Base-by-base conservation (phyloP, 2,888 invertebrate species). In the Drosophila melanosoma region DNA sequence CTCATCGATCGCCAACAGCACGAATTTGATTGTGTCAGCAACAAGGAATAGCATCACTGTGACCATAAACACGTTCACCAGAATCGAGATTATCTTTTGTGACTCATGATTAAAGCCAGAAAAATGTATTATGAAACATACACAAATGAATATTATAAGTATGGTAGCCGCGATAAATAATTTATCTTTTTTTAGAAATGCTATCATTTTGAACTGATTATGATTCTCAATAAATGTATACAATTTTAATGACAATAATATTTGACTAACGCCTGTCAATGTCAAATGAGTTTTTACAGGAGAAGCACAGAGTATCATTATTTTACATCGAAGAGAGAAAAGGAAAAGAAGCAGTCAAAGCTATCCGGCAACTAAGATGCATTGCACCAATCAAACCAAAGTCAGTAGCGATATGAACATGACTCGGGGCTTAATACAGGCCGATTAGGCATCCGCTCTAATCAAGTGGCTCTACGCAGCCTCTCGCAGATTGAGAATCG, bases 91-190 rank as follows among this genome's bases (percentile, higher is more conserved):
- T 11, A 88, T 67, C 52, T 89, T 91, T 7, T 56, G 67, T 0
- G 1, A 0, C 45, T 88, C 89, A 58, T 88, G 83, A 0, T 35
- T 26, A 26, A 76, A 76, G 33, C 91, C 91, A 7, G 87, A 86
- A 3, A 48, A 69, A 0, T 20, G 0, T 11, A 33, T 32, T 3
- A 74, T 20, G 1, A 33, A 3, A 1, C 38, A 0, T 10, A 38
- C 4, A 29, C 83, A 74, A 1, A 12, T 0, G 0, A 15, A 0
- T 8, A 74, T 7, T 11, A 76, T 40, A 1, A 29, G 0, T 6
- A 68, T 1, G 3, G 74, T 79, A 0, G 17, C 11, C 35, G 65
- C 1, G 2, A 71, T 33, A n/a, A 82, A 69, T 0, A 58, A 2
- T 15, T 45, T 45, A 5, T 56, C 32, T 6, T 58, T 62, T 8